These are phyloP conservation scores for Lissocephala sabroskyi DNA, from an alignment of 2,888 invertebrate species.

Conservation along the genomic window DNA sequence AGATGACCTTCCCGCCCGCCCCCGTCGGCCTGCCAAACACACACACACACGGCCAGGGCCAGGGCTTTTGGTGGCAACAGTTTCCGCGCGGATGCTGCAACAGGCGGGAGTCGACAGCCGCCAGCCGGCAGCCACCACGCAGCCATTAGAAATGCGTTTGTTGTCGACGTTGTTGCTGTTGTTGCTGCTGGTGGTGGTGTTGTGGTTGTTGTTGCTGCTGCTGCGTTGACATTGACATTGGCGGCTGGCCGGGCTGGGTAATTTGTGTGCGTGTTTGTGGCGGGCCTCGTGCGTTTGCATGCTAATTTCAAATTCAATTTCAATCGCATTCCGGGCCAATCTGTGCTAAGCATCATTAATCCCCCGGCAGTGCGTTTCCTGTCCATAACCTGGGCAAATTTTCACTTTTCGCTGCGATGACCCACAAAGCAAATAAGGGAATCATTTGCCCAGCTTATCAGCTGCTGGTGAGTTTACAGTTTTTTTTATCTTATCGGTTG, in stretches of 20 bases:
- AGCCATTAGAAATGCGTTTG: conserved; percentile 58
- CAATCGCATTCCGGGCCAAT: too few species aligned
- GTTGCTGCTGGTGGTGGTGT: conserved; percentile 22
- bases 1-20: conserved; percentile 49
- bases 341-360: too few species aligned
- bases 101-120: not conserved
- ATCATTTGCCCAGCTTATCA: too few species aligned
- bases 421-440: too few species aligned
- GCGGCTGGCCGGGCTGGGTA: conserved; percentile 56
- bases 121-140: not conserved
- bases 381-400: too few species aligned
- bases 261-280: conserved; percentile 29
- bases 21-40: not conserved
- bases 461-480: too few species aligned
- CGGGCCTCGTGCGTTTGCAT: conserved; percentile 1
- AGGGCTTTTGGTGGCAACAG: conserved; percentile 33
- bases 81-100: conserved; percentile 56
- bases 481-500: too few species aligned
- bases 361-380: too few species aligned
- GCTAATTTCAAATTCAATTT: conserved; percentile 9
- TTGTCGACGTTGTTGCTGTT: conserved; percentile 18
- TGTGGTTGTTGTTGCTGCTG: too few species aligned
- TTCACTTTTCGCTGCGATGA: too few species aligned
- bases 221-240: conserved; percentile 61
- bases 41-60: conserved; percentile 9